A percentile compares a stretch with the other conserved stretches of the same genome.
phyloP scores from a whole-genome alignment of 2,888 invertebrate genomes.

The Sthenelais limicola region DNA sequence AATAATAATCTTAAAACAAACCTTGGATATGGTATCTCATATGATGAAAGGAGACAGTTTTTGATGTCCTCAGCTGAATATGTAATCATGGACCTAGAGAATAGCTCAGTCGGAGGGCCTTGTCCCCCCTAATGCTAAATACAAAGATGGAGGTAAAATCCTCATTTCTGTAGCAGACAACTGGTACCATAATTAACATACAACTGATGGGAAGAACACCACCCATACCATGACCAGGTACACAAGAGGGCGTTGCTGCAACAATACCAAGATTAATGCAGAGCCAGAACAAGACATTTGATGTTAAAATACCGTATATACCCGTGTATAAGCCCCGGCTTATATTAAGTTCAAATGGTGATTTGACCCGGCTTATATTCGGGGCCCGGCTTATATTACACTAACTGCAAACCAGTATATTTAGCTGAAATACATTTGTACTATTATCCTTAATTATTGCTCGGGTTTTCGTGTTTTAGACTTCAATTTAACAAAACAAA shows the following conservation, averaged over 20 bases:
- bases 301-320: too few species aligned
- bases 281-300: not conserved
- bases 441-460: too few species aligned
- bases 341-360: too few species aligned
- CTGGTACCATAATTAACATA: slow-evolving; percentile 34
- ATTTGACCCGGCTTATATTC: too few species aligned
- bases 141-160: slow-evolving; percentile 16
- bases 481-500: too few species aligned
- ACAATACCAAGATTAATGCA: not conserved
- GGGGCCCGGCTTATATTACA: too few species aligned
- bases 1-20: too few species aligned
- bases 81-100: not conserved
- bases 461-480: too few species aligned
- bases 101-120: not conserved
- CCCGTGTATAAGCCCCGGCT: too few species aligned
- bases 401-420: too few species aligned
- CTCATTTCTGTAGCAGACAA: slow-evolving; percentile 25
- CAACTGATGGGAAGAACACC: slow-evolving; percentile 22
- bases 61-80: slow-evolving; percentile 10
- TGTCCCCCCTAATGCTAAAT: slow-evolving; percentile 9
- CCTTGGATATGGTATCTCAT: slow-evolving; percentile 24
- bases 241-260: not conserved
- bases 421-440: too few species aligned
- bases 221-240: slow-evolving; percentile 29
- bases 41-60: slow-evolving; percentile 6